These are phyloP conservation scores for Drosophila virilis DNA, from an alignment of 1,140 invertebrate genomes.

Conservation along the genomic window DNA sequence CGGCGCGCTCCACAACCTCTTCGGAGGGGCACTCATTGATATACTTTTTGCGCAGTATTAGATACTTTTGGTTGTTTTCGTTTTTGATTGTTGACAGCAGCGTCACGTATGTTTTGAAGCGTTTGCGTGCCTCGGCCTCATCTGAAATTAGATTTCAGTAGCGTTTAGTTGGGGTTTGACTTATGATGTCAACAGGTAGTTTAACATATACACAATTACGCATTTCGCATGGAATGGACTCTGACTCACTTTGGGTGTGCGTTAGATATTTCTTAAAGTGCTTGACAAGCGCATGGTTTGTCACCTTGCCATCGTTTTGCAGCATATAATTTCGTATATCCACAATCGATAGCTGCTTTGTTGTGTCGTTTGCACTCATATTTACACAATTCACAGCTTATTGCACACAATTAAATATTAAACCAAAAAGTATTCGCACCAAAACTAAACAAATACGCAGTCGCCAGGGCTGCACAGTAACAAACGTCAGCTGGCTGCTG, in stretches of 20 bases:
- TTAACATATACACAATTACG: neutral
- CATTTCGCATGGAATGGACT: neutral
- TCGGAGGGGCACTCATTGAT: constrained; percentile 85
- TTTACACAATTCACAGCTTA: constrained; percentile 43
- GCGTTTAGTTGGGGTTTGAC: neutral
- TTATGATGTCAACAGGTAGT: constrained; percentile 60
- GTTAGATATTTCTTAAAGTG: constrained; percentile 94
- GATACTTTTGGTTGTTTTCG: constrained; percentile 92
- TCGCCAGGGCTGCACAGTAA: constrained; percentile 42
- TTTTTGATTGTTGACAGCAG: constrained; percentile 92
- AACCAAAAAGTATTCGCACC: constrained; percentile 41
- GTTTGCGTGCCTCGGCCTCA: constrained; percentile 92
- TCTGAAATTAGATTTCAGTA: constrained; percentile 37
- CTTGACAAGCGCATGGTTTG: constrained; percentile 94
- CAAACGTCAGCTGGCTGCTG: constrained; percentile 27
- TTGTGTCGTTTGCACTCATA: constrained; percentile 87
- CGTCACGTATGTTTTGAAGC: constrained; percentile 97
- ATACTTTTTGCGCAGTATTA: constrained; percentile 92
- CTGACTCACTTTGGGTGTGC: constrained; percentile 83
- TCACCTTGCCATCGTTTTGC: constrained; percentile 92
- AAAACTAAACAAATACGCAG: constrained; percentile 64
- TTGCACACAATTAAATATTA: constrained; percentile 30
- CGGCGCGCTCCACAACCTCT: constrained; percentile 82
- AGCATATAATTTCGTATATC: constrained; percentile 93
- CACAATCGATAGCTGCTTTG: constrained; percentile 91